These are phyloP conservation scores for Vombatus ursinus DNA, from an alignment of 2,113 vertebrate genomes.

Conservation along the genomic window DNA sequence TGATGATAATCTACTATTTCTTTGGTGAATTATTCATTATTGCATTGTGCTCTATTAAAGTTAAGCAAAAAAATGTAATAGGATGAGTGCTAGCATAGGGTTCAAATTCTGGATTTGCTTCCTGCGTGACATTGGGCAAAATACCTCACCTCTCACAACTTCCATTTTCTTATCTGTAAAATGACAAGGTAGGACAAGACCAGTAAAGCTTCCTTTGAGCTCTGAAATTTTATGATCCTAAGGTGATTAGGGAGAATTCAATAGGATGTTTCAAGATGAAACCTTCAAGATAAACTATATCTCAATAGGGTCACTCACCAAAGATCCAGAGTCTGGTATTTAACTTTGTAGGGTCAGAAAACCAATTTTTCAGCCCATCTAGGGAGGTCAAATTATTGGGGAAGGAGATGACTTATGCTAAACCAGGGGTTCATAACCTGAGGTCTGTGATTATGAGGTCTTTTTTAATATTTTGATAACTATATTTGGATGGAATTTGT, in stretches of 20 bases:
- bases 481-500: neutral
- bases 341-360: neutral
- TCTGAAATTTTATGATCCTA: neutral
- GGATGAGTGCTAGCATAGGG: neutral
- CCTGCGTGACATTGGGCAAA: neutral
- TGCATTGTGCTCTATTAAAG: neutral
- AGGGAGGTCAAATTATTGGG: neutral
- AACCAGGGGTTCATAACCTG: neutral
- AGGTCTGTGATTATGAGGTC: neutral
- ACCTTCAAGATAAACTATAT: neutral
- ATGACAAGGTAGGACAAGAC: neutral
- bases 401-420: slow-evolving; percentile 4
- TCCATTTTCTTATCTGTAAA: neutral
- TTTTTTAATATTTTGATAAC: neutral
- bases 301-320: neutral
- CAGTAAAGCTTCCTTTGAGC: neutral
- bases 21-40: neutral
- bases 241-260: neutral
- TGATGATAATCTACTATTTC: neutral
- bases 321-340: neutral
- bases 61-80: neutral
- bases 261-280: neutral
- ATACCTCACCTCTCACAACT: neutral
- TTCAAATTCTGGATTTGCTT: neutral
- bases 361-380: neutral